Evolutionary conservation across 1,140 invertebrate species (phyloP).

Genomic region (Philopotamus ludificatus): DNA sequence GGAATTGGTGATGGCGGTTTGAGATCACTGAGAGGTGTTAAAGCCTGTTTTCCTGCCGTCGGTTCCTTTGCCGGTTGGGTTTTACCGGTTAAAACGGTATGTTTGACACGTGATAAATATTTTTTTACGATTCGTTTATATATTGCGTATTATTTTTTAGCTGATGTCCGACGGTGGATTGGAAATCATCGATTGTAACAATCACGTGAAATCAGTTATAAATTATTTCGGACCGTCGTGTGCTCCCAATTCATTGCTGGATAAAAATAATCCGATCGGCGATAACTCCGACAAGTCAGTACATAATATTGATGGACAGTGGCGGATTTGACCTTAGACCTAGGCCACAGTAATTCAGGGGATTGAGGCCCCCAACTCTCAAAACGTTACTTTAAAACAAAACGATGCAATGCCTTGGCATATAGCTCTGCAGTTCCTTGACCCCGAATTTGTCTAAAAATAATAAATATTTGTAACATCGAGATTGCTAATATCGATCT

Average conservation of each 20-base stretch:
- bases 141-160: conserved; percentile 50
- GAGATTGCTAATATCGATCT: too few relatives aligned
- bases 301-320: too few relatives aligned
- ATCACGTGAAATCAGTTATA: conserved; percentile 91
- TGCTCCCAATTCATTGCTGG: conserved; percentile 86
- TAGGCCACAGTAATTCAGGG: too few relatives aligned
- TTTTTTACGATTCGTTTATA: conserved; percentile 10
- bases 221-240: conserved; percentile 89
- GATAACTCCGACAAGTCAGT: conserved; percentile 66
- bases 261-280: conserved; percentile 94
- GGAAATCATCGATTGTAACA: conserved; percentile 90
- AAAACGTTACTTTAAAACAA: too few relatives aligned
- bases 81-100: conserved; percentile 80
- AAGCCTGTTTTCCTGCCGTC: conserved; percentile 88
- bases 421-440: too few relatives aligned
- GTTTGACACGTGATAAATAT: conserved; percentile 34
- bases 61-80: conserved; percentile 92
- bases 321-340: too few relatives aligned
- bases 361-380: too few relatives aligned
- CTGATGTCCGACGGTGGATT: conserved; percentile 78
- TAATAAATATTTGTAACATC: too few relatives aligned
- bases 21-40: conserved; percentile 69
- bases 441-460: too few relatives aligned
- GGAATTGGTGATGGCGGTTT: conserved; percentile 62
- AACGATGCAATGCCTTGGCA: too few relatives aligned